A percentile compares a stretch with the other conserved stretches of the same genome.
These are phyloP conservation scores for Spilosoma lubricipeda DNA, from an alignment of 2,888 invertebrate species.

Conservation along the genomic window DNA sequence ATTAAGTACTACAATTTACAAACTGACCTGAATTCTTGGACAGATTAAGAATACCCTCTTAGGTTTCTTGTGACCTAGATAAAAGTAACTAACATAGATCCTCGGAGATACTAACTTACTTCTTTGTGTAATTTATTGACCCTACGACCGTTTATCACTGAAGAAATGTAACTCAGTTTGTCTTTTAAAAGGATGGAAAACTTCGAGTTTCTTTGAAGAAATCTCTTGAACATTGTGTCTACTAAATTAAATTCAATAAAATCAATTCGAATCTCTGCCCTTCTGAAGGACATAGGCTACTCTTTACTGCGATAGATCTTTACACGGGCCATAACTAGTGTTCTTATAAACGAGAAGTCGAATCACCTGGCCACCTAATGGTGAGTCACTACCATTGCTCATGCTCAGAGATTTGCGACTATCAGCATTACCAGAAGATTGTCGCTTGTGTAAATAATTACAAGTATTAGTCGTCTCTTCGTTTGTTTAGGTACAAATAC, in stretches of 20 bases:
- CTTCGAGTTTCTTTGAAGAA: background rate
- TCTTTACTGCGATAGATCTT: too few species aligned
- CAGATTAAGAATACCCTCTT: conserved; percentile 34
- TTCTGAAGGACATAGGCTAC: too few species aligned
- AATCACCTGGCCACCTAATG: too few species aligned
- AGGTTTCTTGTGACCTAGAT: conserved; percentile 41
- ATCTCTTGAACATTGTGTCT: background rate
- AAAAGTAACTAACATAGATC: conserved; percentile 12
- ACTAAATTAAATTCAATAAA: background rate
- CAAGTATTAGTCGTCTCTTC: background rate
- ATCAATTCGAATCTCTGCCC: too few species aligned
- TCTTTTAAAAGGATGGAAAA: background rate
- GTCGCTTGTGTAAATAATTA: background rate
- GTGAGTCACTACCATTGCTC: too few species aligned
- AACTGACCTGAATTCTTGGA: conserved; percentile 27
- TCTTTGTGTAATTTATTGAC: conserved; percentile 9
- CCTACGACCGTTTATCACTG: background rate
- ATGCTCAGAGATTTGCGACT: too few species aligned
- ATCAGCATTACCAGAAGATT: too few species aligned
- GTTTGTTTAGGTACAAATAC: background rate
- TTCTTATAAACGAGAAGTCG: too few species aligned
- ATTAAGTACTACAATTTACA: conserved; percentile 27
- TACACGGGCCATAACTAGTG: too few species aligned
- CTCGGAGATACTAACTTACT: conserved; percentile 11
- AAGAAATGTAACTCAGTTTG: conserved; percentile 3